Evolutionary conservation across 2,888 invertebrate genomes (phyloP), one percentile per base, ranked within the genome.

Genomic region (Hofmannophila pseudospretella): DNA sequence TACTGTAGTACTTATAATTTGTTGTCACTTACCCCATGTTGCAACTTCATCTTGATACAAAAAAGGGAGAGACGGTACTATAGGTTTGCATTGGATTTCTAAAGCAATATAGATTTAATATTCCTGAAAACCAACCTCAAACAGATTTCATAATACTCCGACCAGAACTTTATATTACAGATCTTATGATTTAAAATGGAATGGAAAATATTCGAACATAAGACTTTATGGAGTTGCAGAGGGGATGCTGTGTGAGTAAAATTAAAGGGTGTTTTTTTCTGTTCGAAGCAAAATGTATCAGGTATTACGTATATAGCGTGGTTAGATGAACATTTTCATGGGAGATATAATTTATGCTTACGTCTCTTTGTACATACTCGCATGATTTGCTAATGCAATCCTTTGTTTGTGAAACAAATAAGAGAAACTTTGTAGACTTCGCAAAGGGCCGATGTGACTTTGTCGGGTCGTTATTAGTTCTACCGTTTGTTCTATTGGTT

Each of bases 261-360:
- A 72, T 73, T 71, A 72, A 67, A 70, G 71, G 67, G 68, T 68
- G 70, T 71, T 73, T n/a, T n/a, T 71, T 72, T 75, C 69, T 67
- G 58, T 65, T 65, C 57, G 49, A 58, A 58, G 65, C 63, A 64
- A 67, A 75, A 71, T 67, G 67, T 73, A 74, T 77, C 69, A 71
- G 68, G 69, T 75, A 73, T 68, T 73, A 75, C n/a, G n/a, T n/a
- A 69, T 69, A 69, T 58, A 67, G 61, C 62, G 59, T 40, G 58
- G 69, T 58, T 64, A 66, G 63, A 69, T 68, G 70, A 70, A 57
- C 61, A 63, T 64, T 34, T n/a, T 28, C 10, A 10, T 49, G 60
- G 62, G 63, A 58, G 65, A 60, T 43, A 45, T 51, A 58, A 65
- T 67, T 67, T 67, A 61, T 67, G 58, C 59, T 62, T 57, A 60